Evolutionary conservation across 2,888 invertebrate genomes (phyloP), one percentile per base, ranked within the genome.

Genomic region (Drosophila maculinotata): DNA sequence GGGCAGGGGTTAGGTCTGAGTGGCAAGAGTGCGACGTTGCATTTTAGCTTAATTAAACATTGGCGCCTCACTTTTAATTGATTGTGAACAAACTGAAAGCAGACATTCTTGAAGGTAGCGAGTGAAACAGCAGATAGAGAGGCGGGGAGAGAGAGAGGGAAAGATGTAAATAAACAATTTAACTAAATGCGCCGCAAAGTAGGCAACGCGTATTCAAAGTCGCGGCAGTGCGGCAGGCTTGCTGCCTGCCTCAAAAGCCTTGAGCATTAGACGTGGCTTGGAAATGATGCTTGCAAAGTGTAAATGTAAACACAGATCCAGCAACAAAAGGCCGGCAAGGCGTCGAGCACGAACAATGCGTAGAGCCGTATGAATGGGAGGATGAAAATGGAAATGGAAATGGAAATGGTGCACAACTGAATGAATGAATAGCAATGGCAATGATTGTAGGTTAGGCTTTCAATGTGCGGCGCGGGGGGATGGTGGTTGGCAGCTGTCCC

Each of bases 121-220:
- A 30, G 14, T 6, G 38, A 6, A 15, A 9, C 8, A 7, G 3
- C 3, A 51, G 3, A 12, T 12, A 3, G 7, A 8, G 30, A 9
- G 10, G 20, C 20, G 31, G 9, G 31, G 28, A 3, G 23, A 0
- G 48, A 23, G 56, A 38, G n/a, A 3, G 20, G 60, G 41, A 12
- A 14, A 31, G 75, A 45, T 58, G 67, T 73, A 76, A 80, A 80
- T 85, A 87, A 84, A 84, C 83, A 84, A 87, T 84, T 87, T 82
- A 84, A 77, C 86, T 85, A 84, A 84, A 87, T 85, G 83, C 86
- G 79, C 86, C 79, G 62, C 85, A 85, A 83, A 87, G 87, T 85
- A 81, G 85, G 85, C 83, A 83, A 68, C 67, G 54, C 42, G 26
- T 44, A 48, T 66, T 65, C 41, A 41, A 12, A 47, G 44, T 33